Evolutionary conservation across 92 coral and sea anemone genomes (phyloP), one percentile per base, ranked within the genome.

Genomic region (Desmophyllum pertusum): DNA sequence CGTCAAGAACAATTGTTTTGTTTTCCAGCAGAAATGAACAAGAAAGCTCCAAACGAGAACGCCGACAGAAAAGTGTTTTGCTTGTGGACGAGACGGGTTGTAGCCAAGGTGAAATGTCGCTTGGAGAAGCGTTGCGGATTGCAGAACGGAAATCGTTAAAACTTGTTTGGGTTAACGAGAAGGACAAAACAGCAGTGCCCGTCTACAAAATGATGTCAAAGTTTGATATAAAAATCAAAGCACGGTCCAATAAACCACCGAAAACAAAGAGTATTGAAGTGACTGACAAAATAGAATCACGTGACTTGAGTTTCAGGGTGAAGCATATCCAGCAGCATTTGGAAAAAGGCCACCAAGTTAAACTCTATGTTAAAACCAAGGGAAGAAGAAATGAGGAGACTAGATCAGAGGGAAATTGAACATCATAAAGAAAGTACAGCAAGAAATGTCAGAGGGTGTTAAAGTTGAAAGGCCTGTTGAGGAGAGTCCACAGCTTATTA

Each of bases 271-370:
- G 30, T 10, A 18, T 82, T 10, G 70, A 71, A 61, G 61, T 82
- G n/a, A 61, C 39, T 59, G 86, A 82, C 43, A 71, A 23, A 41
- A 82, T 82, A 57, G 86, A 71, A 73, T 21, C 57, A 9, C 33
- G 45, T 19, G 86, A 82, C 63, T 61, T 82, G 14, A 42, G 17
- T 17, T 55, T 82, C 73, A 82, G 33, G 70, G 25, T 82, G 17
- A 82, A 82, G 10, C 86, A 57, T 14, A 71, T 71, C 17, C 70
- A 72, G 35, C 38, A 31, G 70, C 43, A 33, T 36, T 73, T 71
- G 61, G 79, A 71, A 72, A 82, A 82, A 43, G 86, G 86, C 37
- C 59, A 82, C 36, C 86, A 42, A 71, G 86, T 82, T 4, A 71
- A 33, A 62, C 45, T 82, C 30, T 25, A 4, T 42, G 55, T 82